Evolutionary conservation across 2,797 vertebrate genomes (phyloP), one percentile per base, ranked within the genome.

Genomic region (Glossophaga mutica): DNA sequence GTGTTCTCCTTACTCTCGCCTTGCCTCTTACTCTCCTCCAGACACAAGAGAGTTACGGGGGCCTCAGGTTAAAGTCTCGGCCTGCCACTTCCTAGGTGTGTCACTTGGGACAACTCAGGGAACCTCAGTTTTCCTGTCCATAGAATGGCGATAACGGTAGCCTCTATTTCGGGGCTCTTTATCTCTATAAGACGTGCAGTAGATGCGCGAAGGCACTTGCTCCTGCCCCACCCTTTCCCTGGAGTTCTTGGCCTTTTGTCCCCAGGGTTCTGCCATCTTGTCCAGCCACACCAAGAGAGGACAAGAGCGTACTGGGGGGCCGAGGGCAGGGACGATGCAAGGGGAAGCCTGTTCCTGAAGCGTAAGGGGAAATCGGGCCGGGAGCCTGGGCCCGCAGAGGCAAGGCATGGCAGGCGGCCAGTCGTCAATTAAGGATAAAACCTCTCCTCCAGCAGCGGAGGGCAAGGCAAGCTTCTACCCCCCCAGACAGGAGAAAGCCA

Each of bases 341-440:
- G 37, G 83, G 83, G 65, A 94, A 76, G 42, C 88, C 90, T 93
- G 39, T 91, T 94, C 82, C 92, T 85, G 77, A 97, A 96, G 87
- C 12, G 0, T 39, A 1, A 62, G 62, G 68, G 79, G 88, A 92
- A 77, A 70, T 71, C 6, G 9, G 50, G 52, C 93, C 50, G 1
- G 11, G 73, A 95, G 90, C 82, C 83, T n/a, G 92, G 65, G 83
- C 74, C 82, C 52, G 44, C 48, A 7, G 26, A 94, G 90, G 92
- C 92, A 6, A 76, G 87, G 73, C 5, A 0, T 98, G 98, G 98
- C 98, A 0, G 1, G 62, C 79, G 77, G 97, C 98, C 98, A 98
- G 96, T 59, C 96, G 96, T 96, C 97, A 96, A 96, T 98, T 97
- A 97, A 96, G 97, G 97, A 50, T 50, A 91, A 97, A 98, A 85